Base-by-base conservation (phyloP, 2,113 vertebrate species). In the Pachypanchax playfairii region DNA sequence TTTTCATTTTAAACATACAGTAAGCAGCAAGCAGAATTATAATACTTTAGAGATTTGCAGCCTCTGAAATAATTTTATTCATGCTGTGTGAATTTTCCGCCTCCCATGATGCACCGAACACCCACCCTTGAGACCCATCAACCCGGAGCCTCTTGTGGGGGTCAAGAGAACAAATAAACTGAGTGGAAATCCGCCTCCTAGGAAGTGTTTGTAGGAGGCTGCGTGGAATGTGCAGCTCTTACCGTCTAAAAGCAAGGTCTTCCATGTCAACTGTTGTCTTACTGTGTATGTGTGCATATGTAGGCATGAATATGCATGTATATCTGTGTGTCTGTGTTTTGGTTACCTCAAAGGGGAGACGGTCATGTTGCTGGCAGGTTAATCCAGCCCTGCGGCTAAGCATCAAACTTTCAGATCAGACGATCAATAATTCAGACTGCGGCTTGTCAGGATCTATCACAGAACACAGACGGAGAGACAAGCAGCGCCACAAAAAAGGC, bases 381-480 rank as follows among this genome's bases (percentile, higher is more conserved):
- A 91, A 91, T 86, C 85, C 87, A 82, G 79, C 87, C 90, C 87
- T 75, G 68, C 25, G 88, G 87, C 85, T 52, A 83, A 82, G 81
- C 85, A 91, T 90, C 88, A 89, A 91, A 89, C 87, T 90, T 91
- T 89, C 82, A 91, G 85, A 89, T 88, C 87, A 82, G 62, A 68
- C 70, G 73, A 90, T 91, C 88, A 91, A 90, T 91, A 87, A 91
- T 90, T 90, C 85, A 91, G 87, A 77, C 82, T 53, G 68, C 70
- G 69, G 83, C 83, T 84, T 85, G 86, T 91, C 87, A 84, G 79
- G 82, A 87, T 85, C 85, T 79, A 89, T 88, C 85, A 82, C 70
- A 35, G 76, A 81, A 77, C 78, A 74, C 76, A 75, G 78, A 73
- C 62, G 57, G 70, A 85, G 82, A 79, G 68, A 65, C 55, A 72